These are phyloP conservation scores for Tryphoninae sp. DNA, from an alignment of 2,888 invertebrate genomes.

Conservation along the genomic window DNA sequence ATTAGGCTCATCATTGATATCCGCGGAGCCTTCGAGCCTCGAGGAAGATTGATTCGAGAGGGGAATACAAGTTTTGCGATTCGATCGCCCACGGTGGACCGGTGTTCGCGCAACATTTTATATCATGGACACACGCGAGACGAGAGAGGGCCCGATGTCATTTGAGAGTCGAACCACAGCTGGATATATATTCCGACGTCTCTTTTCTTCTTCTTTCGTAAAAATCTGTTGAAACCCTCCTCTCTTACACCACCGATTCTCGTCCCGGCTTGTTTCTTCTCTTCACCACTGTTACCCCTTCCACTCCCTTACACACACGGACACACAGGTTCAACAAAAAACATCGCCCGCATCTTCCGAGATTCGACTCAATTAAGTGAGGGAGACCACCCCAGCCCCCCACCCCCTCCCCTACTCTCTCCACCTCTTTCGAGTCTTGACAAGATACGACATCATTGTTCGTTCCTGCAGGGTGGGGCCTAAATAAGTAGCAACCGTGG, in stretches of 20 bases:
- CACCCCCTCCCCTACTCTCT: not conserved
- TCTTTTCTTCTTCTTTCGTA: conserved; percentile 38
- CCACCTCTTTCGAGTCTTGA: conserved; percentile 68
- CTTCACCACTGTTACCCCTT: conserved; percentile 15
- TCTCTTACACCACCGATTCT: conserved; percentile 32
- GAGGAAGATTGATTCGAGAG: conserved; percentile 60
- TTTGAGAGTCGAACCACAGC: conserved; percentile 50
- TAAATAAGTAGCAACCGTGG: conserved; percentile 72
- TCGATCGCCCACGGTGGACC: conserved; percentile 55
- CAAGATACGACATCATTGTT: conserved; percentile 79
- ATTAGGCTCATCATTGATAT: conserved; percentile 61
- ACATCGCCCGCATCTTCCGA: conserved; percentile 67
- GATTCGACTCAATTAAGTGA: conserved; percentile 79
- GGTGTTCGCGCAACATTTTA: conserved; percentile 51
- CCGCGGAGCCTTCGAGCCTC: conserved; percentile 26
- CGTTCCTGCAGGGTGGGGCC: conserved; percentile 72
- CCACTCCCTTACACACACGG: conserved; percentile 32
- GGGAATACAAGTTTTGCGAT: conserved; percentile 35
- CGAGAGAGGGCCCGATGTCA: conserved; percentile 37
- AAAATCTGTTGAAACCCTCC: conserved; percentile 36
- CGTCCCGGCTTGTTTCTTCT: conserved; percentile 15
- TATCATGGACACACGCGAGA: conserved; percentile 43
- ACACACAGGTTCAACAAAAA: conserved; percentile 61
- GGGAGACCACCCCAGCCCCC: conserved; percentile 29
- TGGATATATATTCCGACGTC: conserved; percentile 48